Base-by-base conservation (phyloP, 1,140 invertebrate species). In the Aricia agestis region DNA sequence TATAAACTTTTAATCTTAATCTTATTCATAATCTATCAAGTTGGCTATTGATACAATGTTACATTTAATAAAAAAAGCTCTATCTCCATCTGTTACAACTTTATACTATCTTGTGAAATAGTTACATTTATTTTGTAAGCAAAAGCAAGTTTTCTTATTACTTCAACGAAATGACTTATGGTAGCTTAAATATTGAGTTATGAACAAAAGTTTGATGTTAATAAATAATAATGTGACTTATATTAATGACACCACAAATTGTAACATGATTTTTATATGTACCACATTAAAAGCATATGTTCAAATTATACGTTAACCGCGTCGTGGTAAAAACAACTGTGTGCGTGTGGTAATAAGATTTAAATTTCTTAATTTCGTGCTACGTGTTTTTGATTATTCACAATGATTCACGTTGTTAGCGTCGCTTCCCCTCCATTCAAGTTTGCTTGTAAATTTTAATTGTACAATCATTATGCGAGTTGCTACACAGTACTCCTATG, bases 381-480 rank as follows among this genome's bases (percentile, higher is more conserved):
- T 63, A 25, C 59, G 59, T 63, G 59, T 63, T 63, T 63, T 63
- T 63, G 59, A 63, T 63, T 63, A 63, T 63, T 63, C 59, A 63
- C 59, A 63, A 63, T 63, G 59, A 63, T 63, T 63, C 59, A 63
- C 18, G 59, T 63, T 63, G 59, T 63, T 63, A 63, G 59, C 59
- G 58, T 59, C n/a, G 59, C 59, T 63, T 63, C 59, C 59, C 59
- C 59, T 63, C 59, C 59, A 63, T 63, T 63, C 18, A 63, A 63
- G 59, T 63, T 63, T 63, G 59, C 59, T 63, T 63, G 59, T 63
- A 63, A 63, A 63, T 63, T 63, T 63, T 63, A 63, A 63, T 63
- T 63, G 59, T 63, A 63, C 59, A 63, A 63, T 63, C 59, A 63
- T 63, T 63, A 63, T 25, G 17, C 59, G 19, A 19, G 59, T 63